phyloP scores from a whole-genome alignment of 2,797 vertebrate genomes.

The Bradypodion pumilum region DNA sequence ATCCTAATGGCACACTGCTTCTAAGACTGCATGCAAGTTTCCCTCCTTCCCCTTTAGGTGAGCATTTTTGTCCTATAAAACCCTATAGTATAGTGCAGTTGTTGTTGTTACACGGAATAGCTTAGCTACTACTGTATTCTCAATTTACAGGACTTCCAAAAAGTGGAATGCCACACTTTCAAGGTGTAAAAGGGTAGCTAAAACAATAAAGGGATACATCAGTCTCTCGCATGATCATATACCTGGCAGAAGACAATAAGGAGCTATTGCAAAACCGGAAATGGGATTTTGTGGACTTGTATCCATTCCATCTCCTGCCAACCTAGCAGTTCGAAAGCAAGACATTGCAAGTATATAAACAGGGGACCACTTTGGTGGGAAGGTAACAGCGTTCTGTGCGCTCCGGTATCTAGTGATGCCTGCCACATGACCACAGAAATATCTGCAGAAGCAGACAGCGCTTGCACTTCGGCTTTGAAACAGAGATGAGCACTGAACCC shows the following conservation, averaged over 20 bases:
- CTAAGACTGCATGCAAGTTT: too few species aligned
- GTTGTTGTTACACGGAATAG: background rate
- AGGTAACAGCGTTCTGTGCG: too few species aligned
- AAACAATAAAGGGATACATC: background rate
- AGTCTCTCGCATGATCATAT: background rate
- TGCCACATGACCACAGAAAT: too few species aligned
- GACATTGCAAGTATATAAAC: too few species aligned
- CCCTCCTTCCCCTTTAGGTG: background rate
- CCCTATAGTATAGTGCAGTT: background rate
- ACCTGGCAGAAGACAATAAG: background rate
- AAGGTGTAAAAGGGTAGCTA: background rate
- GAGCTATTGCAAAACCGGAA: background rate
- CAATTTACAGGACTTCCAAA: background rate
- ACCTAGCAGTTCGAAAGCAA: too few species aligned
- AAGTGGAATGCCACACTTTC: background rate
- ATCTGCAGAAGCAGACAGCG: too few species aligned
- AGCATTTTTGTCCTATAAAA: background rate
- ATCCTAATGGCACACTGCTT: background rate
- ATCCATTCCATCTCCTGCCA: too few species aligned
- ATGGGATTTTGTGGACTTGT: background rate
- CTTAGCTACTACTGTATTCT: background rate
- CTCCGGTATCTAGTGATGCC: too few species aligned
- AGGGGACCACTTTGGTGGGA: too few species aligned
- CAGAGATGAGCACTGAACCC: too few species aligned
- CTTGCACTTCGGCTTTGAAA: too few species aligned